Percentiles rank a stretch among this genome's conserved stretches.
phyloP scores from a whole-genome alignment of 2,113 vertebrate genomes.

The Corapipo altera region DNA sequence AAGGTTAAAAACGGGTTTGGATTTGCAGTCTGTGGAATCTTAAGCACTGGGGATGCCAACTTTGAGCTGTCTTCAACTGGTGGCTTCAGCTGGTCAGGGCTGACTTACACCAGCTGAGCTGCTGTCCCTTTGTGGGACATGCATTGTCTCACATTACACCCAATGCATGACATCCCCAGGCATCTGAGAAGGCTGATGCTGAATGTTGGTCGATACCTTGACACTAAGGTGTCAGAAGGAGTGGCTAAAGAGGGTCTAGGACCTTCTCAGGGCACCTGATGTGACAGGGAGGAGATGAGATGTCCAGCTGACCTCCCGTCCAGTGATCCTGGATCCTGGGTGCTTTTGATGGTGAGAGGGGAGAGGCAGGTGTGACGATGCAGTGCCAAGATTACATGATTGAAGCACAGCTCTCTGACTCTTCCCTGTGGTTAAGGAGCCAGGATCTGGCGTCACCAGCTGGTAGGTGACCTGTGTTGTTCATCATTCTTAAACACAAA shows the following conservation, averaged over 20 bases:
- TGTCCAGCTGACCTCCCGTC: neutral
- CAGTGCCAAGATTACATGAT: neutral
- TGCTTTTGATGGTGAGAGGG: neutral
- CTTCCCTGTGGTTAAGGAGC: neutral
- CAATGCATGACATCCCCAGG: neutral
- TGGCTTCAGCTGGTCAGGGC: neutral
- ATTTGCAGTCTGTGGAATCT: neutral
- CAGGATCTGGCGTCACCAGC: neutral
- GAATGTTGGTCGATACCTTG: neutral
- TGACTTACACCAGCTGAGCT: neutral
- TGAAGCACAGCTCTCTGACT: neutral
- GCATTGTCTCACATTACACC: too few relatives aligned
- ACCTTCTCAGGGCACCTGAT: neutral
- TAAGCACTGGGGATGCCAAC: neutral
- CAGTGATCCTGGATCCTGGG: neutral
- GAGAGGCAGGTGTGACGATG: neutral
- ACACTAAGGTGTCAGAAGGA: neutral
- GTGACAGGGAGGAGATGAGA: neutral
- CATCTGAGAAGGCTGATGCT: neutral
- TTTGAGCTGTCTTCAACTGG: neutral
- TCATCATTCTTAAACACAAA: neutral
- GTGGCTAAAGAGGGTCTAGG: neutral
- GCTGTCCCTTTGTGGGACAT: neutral
- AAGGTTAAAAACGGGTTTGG: neutral
- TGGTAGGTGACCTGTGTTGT: neutral